These are phyloP conservation scores for Hippocampus comes DNA, from an alignment of 2,113 vertebrate species.

Conservation along the genomic window DNA sequence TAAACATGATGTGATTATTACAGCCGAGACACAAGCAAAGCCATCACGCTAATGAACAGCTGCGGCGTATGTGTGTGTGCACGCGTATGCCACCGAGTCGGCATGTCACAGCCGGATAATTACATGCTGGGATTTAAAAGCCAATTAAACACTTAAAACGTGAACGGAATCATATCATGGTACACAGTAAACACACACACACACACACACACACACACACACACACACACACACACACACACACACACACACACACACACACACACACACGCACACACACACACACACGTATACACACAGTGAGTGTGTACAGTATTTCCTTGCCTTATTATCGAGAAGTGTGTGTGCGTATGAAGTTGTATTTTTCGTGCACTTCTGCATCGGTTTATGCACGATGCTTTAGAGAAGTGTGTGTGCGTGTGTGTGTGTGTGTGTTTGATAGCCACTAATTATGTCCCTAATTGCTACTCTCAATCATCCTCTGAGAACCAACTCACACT, in stretches of 20 bases:
- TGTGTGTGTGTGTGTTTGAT: conserved; percentile 42
- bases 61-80: conserved; percentile 39
- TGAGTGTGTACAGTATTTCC: conserved; percentile 49
- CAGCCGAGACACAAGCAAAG: conserved; percentile 52
- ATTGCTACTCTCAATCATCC: conserved; percentile 69
- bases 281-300: conserved; percentile 19
- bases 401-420: conserved; percentile 5
- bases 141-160: conserved; percentile 71
- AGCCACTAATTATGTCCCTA: conserved; percentile 68
- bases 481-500: conserved; percentile 39
- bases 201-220: conserved; percentile 25
- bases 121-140: conserved; percentile 68
- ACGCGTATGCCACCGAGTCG: conserved; percentile 21
- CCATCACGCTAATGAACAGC: conserved; percentile 69
- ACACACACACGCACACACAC: conserved; percentile 10
- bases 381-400: conserved; percentile 15
- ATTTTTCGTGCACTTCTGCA: conserved; percentile 18
- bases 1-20: conserved; percentile 67
- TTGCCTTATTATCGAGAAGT: conserved; percentile 38
- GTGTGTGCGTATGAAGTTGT: conserved; percentile 11
- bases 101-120: conserved; percentile 57
- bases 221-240: conserved; percentile 12
- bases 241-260: conserved; percentile 13
- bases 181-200: conserved; percentile 50
- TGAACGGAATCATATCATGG: conserved; percentile 63